These are phyloP conservation scores for Notodonta dromedarius DNA, from an alignment of 2,888 invertebrate genomes.

Conservation along the genomic window DNA sequence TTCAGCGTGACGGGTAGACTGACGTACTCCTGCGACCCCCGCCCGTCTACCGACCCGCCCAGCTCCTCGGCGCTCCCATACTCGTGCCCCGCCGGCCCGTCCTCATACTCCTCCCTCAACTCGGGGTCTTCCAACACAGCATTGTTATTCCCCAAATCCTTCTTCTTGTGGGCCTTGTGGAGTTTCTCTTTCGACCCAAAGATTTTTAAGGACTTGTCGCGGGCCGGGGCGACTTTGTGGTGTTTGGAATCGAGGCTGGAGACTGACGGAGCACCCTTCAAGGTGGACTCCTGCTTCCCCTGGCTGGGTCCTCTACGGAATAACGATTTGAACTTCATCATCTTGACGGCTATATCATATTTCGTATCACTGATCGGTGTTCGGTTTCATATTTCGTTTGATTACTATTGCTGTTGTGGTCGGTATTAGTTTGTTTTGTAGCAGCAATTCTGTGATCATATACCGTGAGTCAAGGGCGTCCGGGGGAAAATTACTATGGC, in stretches of 20 bases:
- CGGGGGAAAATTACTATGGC: not conserved
- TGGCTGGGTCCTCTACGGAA: constrained; percentile 93
- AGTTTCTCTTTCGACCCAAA: constrained; percentile 83
- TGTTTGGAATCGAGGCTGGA: constrained; percentile 87
- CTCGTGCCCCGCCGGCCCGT: constrained; percentile 62
- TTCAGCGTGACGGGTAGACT: constrained; percentile 78
- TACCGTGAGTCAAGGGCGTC: not conserved
- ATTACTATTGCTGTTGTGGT: constrained; percentile 37
- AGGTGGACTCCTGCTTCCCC: constrained; percentile 79
- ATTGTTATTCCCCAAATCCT: constrained; percentile 78
- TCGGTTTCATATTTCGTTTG: constrained; percentile 49
- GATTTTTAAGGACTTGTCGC: constrained; percentile 77
- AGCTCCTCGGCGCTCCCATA: constrained; percentile 78
- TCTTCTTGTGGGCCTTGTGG: constrained; percentile 76
- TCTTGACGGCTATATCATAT: constrained; percentile 79
- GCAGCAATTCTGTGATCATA: constrained; percentile 1
- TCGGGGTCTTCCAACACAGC: constrained; percentile 80
- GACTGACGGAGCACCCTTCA: constrained; percentile 86
- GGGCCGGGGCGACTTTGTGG: constrained; percentile 78
- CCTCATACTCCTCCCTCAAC: constrained; percentile 69
- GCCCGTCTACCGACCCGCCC: constrained; percentile 69
- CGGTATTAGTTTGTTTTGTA: constrained; percentile 42
- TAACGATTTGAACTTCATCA: constrained; percentile 96
- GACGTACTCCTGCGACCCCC: constrained; percentile 77
- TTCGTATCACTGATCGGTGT: constrained; percentile 72